Base-by-base conservation (phyloP, 1,140 invertebrate genomes). In the Lerema accius region DNA sequence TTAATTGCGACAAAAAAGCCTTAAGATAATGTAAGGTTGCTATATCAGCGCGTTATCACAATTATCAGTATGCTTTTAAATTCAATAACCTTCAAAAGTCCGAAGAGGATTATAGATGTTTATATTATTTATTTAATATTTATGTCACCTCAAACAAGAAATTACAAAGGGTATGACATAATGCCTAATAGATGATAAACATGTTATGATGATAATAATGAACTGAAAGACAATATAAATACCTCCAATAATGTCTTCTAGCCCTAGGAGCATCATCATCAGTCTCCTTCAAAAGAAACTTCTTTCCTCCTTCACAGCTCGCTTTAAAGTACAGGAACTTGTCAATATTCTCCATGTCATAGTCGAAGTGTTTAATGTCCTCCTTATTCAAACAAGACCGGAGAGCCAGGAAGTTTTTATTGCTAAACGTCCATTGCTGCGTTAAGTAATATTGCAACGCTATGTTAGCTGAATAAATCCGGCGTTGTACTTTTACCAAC, bases 341-440 rank as follows among this genome's bases (percentile, higher is more conserved):
- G 15, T 93, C 90, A 0, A 92, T 66, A 6, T 89, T 76, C 35
- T 92, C 87, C 17, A 91, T 73, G 4, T 92, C 92, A 77, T 94
- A 96, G 28, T 91, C 92, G 76, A 96, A 96, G 16, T 90, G 80
- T 60, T 92, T 89, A 63, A 86, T 68, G 77, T 99, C 97, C 11
- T 90, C 78, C 0, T 89, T 67, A 37, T 93, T 90, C 56, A 98
- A 82, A 4, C 85, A 71, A 0, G 89, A 78, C 56, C 94, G 91
- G 10, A 98, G 81, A 0, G 88, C 78, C 6, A 94, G 71, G 17
- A 96, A 92, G 64, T 97, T 97, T 0, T 93, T 85, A 66, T 97
- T 97, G 14, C 89, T 77, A 76, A 98, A 98, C 4, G 92, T 91
- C 97, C 97, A 99, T 78, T 97, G 93, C 63, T 96, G 94, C 0